Evolutionary conservation across 2,888 invertebrate genomes (phyloP).

Genomic region (Antitype chi): DNA sequence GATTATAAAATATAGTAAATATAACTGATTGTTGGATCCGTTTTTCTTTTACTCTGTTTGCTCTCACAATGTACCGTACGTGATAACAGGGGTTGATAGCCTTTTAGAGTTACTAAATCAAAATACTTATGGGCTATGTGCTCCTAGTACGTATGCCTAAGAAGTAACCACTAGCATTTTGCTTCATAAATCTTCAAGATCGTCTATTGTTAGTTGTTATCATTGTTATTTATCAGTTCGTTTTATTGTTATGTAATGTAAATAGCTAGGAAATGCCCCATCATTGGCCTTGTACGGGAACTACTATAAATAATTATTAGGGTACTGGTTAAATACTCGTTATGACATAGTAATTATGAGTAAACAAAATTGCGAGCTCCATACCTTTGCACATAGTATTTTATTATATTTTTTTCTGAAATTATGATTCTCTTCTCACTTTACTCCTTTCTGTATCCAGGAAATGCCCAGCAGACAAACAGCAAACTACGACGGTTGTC

Average conservation of each 20-base stretch:
- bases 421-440: not conserved
- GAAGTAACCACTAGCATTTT: not conserved
- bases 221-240: not conserved
- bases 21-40: not conserved
- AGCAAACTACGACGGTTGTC: conserved; percentile 74
- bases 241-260: conserved; percentile 3
- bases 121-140: conserved; percentile 3
- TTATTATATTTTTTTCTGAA: not conserved
- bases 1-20: not conserved
- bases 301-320: not conserved
- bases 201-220: conserved; percentile 4
- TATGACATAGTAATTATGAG: not conserved
- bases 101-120: not conserved
- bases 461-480: conserved; percentile 64
- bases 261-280: conserved; percentile 25
- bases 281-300: conserved; percentile 9
- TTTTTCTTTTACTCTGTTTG: conserved; percentile 6
- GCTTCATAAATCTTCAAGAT: conserved; percentile 1
- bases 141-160: not conserved
- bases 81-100: conserved; percentile 21
- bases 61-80: not conserved
- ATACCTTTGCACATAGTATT: accelerated
- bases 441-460: conserved; percentile 62
- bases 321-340: not conserved
- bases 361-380: not conserved